Evolutionary conservation across 1,140 invertebrate genomes (phyloP), one percentile per base, ranked within the genome.

Genomic region (Trinorchestia longiramus): DNA sequence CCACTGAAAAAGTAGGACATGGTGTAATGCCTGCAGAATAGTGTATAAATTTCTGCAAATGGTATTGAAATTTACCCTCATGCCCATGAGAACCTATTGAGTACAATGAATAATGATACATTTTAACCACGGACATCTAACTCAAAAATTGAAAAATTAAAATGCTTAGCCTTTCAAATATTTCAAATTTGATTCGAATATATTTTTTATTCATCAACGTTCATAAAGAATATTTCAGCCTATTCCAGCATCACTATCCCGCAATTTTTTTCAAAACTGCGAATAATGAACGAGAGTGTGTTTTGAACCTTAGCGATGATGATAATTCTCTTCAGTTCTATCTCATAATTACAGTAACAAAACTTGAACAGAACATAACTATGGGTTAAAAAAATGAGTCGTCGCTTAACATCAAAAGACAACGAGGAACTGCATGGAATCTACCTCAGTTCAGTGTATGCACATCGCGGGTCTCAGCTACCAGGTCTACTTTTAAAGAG

Each of bases 401-500:
- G 3, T 23, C 15, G 62, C 36, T 11, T 77, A 77, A 77, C 62
- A 77, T 41, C 88, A 41, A 3, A 53, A 90, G 28, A 41, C 36
- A 90, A 36, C 88, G 88, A 90, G 23, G 88, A 41, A 42, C 28
- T 1, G 62, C 62, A 36, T 4, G 36, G 23, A 36, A 90, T 8
- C 11, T 36, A 43, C 88, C 43, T 42, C 88, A 17, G 88, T 41
- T 8, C 88, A 90, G 88, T 42, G 28, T 36, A 42, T 28, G 36
- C 36, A 77, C 28, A 41, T 41, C 0, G 88, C 88, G 11, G 41
- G 19, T 28, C 19, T 15, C 43, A 0, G 41, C 88, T 15, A 8
- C 28, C 88, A 91, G 19, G 92, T 94, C 44, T 45, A 40, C 44
- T 44, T 28, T 94, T 94, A 94, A 94, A 94, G 92, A 8, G 43